phyloP scores from a whole-genome alignment of 2,113 vertebrate species.

The Thamnophis sirtalis region DNA sequence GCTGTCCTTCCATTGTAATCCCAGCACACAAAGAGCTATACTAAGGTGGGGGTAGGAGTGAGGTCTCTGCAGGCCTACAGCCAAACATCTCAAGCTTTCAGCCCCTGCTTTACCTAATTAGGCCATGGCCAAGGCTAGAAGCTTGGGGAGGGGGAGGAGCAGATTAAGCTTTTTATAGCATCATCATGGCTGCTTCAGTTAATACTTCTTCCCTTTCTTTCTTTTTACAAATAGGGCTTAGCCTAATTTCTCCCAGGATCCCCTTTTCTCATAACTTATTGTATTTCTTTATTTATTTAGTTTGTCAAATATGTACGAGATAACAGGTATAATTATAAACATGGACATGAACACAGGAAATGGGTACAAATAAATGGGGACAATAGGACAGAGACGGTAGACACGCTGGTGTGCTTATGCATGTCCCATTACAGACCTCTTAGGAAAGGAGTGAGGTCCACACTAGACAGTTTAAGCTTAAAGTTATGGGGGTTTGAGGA shows the following conservation, averaged over 20 bases:
- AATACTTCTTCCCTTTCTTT: conserved; percentile 50
- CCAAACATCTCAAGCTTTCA: conserved; percentile 55
- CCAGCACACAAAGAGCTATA: conserved; percentile 61
- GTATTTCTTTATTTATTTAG: no score
- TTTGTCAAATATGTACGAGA: no score
- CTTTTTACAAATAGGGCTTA: background rate
- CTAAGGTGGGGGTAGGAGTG: conserved; percentile 5
- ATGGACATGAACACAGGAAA: no score
- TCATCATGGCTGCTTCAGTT: conserved; percentile 60
- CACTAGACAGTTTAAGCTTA: no score
- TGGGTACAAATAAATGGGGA: no score
- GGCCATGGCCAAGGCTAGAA: conserved; percentile 57
- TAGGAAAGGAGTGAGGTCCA: no score
- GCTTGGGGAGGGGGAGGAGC: conserved; percentile 47
- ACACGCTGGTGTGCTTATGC: no score
- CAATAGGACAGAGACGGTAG: no score
- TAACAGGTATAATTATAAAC: no score
- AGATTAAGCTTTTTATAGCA: conserved; percentile 65
- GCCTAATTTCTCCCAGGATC: background rate
- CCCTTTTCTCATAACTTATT: background rate
- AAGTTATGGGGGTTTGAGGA: no score
- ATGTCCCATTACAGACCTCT: no score
- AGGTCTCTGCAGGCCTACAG: conserved; percentile 36
- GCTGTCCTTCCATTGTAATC: conserved; percentile 63
- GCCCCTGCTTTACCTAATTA: conserved; percentile 69